Evolutionary conservation across 2,797 vertebrate genomes (phyloP), one percentile per base, ranked within the genome.

Genomic region (Buphagus erythrorhynchus): DNA sequence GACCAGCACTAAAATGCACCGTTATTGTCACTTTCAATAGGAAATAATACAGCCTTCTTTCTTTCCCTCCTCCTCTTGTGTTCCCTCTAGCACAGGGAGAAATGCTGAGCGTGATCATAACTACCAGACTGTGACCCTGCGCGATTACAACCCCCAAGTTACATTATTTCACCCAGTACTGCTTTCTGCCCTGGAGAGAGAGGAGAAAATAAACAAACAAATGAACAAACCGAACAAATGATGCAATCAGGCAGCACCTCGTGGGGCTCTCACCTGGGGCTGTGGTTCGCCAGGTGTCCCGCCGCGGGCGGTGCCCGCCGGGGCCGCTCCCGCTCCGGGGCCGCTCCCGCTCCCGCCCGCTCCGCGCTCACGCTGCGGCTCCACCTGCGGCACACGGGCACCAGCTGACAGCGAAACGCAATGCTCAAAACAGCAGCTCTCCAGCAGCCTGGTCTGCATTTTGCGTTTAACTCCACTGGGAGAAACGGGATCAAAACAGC

Each of bases 201-300:
- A 40, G n/a, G n/a, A 28, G 6, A 9, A 3, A n/a, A 46, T 5
- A 43, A 31, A 18, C 8, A 5, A 24, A 33, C 2, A n/a, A n/a
- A n/a, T n/a, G n/a, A n/a, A n/a, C n/a, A n/a, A n/a, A 3, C 25
- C 26, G 11, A 33, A 33, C 24, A 8, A 31, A 66, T 52, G 38
- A 26, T 85, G 62, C 89, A 83, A 86, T 68, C 71, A 92, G 59
- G 48, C 68, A 36, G 59, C 18, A 14, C 22, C 31, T 74, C 45
- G 25, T 7, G 83, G 10, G 22, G 16, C 66, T 85, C 93, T 93
- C 96, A 98, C 97, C 95, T n/a, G n/a, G n/a, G n/a, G n/a, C n/a
- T n/a, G n/a, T n/a, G n/a, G n/a, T n/a, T n/a, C n/a, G n/a, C n/a
- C n/a, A n/a, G n/a, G n/a, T n/a, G n/a, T n/a, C n/a, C n/a, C n/a